Conservation (phyloP, 2,113 vertebrate genomes). For the Oreotragus oreotragus region DNA sequence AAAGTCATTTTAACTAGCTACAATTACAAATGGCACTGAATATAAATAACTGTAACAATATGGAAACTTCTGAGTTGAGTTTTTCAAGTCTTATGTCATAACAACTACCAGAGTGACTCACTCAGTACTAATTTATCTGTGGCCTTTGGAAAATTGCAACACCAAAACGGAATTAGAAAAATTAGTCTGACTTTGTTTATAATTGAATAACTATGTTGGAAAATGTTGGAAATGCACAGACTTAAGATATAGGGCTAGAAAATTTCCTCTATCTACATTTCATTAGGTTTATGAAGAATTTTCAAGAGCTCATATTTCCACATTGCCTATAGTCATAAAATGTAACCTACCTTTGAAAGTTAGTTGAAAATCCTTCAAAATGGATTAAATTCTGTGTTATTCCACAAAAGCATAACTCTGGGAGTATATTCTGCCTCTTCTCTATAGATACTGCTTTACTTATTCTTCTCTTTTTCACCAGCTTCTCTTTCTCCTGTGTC, state of each 20-base stretch:
- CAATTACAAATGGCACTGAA: background rate
- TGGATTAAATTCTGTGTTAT: background rate
- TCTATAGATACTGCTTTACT: background rate
- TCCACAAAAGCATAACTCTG: background rate
- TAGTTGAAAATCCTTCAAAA: background rate
- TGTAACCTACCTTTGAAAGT: background rate
- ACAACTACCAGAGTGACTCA: background rate
- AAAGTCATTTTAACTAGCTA: background rate
- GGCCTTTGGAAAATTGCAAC: constrained; percentile 20
- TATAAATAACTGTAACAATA: background rate
- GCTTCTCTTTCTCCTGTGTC: background rate
- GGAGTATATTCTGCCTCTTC: background rate
- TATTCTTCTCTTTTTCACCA: background rate
- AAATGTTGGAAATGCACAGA: background rate
- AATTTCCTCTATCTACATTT: background rate
- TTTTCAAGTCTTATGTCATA: background rate
- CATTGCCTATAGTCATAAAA: background rate
- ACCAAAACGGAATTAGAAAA: background rate
- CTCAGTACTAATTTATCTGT: background rate
- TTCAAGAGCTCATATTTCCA: background rate
- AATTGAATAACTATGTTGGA: background rate
- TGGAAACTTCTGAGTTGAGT: background rate
- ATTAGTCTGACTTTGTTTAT: background rate
- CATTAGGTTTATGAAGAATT: background rate
- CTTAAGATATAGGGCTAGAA: background rate